Evolutionary conservation across 2,113 vertebrate species (phyloP).

Genomic region (Cebidichthys violaceus): DNA sequence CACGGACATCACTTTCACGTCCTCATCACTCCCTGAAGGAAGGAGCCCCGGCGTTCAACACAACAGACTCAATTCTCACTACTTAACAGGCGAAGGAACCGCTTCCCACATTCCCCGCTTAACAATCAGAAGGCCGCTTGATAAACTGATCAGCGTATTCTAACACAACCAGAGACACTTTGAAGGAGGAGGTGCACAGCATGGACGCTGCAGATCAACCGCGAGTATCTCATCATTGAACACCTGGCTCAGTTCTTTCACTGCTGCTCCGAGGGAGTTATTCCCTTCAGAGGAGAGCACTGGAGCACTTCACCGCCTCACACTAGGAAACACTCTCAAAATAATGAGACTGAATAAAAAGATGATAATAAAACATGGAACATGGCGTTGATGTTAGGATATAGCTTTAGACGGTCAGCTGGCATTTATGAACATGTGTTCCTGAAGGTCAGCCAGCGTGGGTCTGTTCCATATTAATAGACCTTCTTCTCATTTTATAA

Average conservation of each 20-base stretch:
- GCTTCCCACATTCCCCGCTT: constrained; percentile 11
- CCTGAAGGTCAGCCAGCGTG: too few relatives aligned
- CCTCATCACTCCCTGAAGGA: constrained; percentile 12
- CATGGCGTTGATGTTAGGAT: not conserved
- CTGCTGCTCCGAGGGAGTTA: not conserved
- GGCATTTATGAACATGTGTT: not conserved
- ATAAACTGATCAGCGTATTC: constrained; percentile 30
- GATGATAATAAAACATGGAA: too few relatives aligned
- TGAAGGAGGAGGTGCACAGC: constrained; percentile 15
- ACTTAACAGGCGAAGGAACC: constrained; percentile 38
- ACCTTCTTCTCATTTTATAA: not conserved
- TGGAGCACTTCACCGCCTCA: not conserved
- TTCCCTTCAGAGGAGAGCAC: not conserved
- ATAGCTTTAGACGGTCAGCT: not conserved
- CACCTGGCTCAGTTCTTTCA: not conserved
- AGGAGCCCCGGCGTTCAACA: constrained; percentile 4
- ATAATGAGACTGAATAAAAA: not conserved
- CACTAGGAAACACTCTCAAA: not conserved
- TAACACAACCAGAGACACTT: constrained; percentile 31
- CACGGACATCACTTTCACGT: not conserved
- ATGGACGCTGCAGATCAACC: not conserved
- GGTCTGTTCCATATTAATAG: not conserved
- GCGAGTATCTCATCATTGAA: constrained; percentile 9
- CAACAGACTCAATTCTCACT: constrained; percentile 43
- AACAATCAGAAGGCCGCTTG: not conserved